A percentile compares a stretch with the other conserved stretches of the same genome.
Evolutionary conservation across 2,888 invertebrate species (phyloP).

Genomic region (Metopia argyrocephala): DNA sequence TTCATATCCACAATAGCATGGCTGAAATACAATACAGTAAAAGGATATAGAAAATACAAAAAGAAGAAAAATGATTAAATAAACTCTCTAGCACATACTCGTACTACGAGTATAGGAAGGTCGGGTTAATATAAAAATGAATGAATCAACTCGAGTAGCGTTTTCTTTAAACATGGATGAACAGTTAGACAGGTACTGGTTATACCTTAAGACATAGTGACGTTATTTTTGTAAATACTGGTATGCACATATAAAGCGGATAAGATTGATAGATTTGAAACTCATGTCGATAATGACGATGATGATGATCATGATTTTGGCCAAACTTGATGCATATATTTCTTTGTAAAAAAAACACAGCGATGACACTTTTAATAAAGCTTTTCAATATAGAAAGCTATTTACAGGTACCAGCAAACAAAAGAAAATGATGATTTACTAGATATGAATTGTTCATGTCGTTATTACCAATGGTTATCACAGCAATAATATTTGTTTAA

Average conservation of each 20-base stretch:
- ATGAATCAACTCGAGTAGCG: background rate
- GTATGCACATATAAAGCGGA: conserved; percentile 28
- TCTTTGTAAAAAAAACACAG: background rate
- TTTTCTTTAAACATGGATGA: background rate
- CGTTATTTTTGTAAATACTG: background rate
- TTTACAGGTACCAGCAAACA: too few species aligned
- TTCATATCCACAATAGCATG: conserved; percentile 14
- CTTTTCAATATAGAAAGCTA: conserved; percentile 29
- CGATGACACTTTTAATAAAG: conserved; percentile 28
- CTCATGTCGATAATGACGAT: conserved; percentile 23
- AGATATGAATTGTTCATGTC: background rate
- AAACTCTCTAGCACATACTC: conserved; percentile 18
- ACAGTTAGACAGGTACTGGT: background rate
- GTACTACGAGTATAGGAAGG: conserved; percentile 41
- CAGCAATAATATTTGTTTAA: conserved; percentile 7
- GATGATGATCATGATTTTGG: conserved; percentile 9
- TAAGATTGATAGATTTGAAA: conserved; percentile 42
- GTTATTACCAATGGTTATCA: conserved; percentile 43
- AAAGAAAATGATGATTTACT: background rate
- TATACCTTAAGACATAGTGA: background rate
- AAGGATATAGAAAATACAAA: conserved; percentile 37
- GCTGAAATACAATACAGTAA: conserved; percentile 30
- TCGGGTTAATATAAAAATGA: conserved; percentile 20
- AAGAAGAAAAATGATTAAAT: background rate
- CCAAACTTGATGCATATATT: conserved; percentile 1